phyloP scores from a whole-genome alignment of 2,888 invertebrate species.

The Tortricodes alternella region DNA sequence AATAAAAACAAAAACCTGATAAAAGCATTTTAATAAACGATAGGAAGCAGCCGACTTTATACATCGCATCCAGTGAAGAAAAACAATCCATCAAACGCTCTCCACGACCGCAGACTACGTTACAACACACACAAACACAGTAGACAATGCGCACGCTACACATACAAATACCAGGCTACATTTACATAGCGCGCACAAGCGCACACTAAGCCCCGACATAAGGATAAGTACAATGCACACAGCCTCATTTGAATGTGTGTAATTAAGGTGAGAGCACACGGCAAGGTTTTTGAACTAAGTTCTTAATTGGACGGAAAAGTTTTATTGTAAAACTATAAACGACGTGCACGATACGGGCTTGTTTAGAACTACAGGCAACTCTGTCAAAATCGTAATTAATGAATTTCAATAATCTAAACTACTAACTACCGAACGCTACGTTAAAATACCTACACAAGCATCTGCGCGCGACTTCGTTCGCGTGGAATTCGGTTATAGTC shows the following conservation, averaged over 20 bases:
- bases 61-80: conserved; percentile 47
- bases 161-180: conserved; percentile 23
- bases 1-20: conserved; percentile 5
- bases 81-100: conserved; percentile 61
- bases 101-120: conserved; percentile 44
- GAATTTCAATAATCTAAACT: no score
- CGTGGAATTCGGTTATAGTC: no score
- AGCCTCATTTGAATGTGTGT: conserved; percentile 23
- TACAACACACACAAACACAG: conserved; percentile 1
- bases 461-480: no score
- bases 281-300: neutral
- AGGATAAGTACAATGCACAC: conserved; percentile 38
- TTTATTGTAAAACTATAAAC: neutral
- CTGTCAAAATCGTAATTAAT: no score
- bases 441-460: no score
- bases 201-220: neutral
- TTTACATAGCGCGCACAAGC: neutral
- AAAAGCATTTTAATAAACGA: conserved; percentile 13
- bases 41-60: conserved; percentile 40
- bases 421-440: no score
- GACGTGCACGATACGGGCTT: no score
- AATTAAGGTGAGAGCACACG: conserved; percentile 12
- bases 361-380: no score
- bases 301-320: conserved; percentile 2
- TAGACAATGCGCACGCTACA: conserved; percentile 26